A percentile compares a stretch with the other conserved stretches of the same genome.
These are phyloP conservation scores for Otocyon megalotis DNA, from an alignment of 2,113 vertebrate genomes.

Conservation along the genomic window DNA sequence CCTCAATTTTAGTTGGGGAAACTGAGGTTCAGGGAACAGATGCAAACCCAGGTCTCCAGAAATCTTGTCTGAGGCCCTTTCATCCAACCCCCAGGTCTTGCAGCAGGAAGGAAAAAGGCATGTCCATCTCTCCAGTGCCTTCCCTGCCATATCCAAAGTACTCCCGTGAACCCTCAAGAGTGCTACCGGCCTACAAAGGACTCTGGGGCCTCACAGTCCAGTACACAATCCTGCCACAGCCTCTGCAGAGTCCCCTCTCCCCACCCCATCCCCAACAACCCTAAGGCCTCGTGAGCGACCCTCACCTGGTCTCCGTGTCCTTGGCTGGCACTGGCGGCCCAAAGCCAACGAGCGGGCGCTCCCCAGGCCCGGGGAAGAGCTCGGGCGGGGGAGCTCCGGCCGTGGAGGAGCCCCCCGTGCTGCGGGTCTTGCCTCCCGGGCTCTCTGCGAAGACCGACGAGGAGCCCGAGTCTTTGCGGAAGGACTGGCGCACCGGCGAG, in stretches of 20 bases:
- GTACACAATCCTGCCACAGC: background rate
- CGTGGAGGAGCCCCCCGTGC: conserved; percentile 58
- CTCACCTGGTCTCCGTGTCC: conserved; percentile 93
- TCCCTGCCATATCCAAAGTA: background rate
- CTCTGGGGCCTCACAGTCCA: background rate
- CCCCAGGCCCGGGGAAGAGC: conserved; percentile 91
- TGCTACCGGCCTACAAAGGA: background rate
- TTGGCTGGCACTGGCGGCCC: conserved; percentile 91
- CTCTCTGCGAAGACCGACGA: conserved; percentile 96
- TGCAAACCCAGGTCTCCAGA: background rate
- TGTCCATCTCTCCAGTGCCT: background rate
- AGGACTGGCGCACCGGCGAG: conserved; percentile 95
- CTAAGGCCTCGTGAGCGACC: background rate
- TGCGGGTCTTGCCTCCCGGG: conserved; percentile 90
- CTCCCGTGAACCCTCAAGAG: background rate
- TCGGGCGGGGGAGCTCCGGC: conserved; percentile 83
- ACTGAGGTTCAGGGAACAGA: background rate
- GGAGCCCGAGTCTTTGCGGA: conserved; percentile 97
- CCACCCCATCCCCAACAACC: background rate
- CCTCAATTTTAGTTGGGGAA: background rate
- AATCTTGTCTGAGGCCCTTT: background rate
- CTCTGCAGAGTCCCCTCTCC: background rate
- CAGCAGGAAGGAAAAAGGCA: background rate
- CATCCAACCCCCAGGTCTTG: background rate
- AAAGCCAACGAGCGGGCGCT: conserved; percentile 91